Evolutionary conservation across 2,113 vertebrate genomes (phyloP).

Genomic region (Microcebus murinus): DNA sequence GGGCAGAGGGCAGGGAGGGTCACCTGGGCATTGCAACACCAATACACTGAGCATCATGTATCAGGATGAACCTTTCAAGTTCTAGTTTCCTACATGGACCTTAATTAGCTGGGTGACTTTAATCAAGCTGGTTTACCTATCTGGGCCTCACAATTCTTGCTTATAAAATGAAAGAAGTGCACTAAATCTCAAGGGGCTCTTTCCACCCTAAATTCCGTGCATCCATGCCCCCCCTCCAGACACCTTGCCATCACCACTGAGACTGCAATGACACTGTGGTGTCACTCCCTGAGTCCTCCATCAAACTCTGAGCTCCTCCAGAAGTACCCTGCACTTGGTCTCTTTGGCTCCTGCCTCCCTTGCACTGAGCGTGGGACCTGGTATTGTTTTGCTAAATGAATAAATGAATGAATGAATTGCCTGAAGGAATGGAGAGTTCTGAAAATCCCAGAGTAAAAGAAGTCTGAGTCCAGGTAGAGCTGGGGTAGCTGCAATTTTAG

Average conservation of each 20-base stretch:
- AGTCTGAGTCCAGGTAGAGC: not conserved
- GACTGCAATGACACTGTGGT: not conserved
- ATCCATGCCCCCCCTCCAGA: not conserved
- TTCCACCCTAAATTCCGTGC: not conserved
- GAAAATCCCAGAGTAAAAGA: not conserved
- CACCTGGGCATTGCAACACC: not conserved
- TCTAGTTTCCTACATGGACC: not conserved
- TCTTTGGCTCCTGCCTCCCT: not conserved
- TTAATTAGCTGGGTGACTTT: not conserved
- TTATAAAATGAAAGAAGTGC: not conserved
- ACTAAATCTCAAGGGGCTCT: not conserved
- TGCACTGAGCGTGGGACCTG: not conserved
- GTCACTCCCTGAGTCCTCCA: not conserved
- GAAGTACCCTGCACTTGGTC: fast-evolving
- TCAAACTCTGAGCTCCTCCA: not conserved
- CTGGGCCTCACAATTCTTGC: not conserved
- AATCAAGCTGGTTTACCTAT: not conserved
- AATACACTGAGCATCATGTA: not conserved
- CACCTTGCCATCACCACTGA: not conserved
- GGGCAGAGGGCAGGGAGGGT: not conserved
- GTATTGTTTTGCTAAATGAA: not conserved
- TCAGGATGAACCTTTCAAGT: not conserved
- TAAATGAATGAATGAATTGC: not conserved
- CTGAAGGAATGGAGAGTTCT: not conserved
- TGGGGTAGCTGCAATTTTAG: not conserved